Conservation (phyloP, 1,140 invertebrate species). For the Centruroides sculpturatus region DNA sequence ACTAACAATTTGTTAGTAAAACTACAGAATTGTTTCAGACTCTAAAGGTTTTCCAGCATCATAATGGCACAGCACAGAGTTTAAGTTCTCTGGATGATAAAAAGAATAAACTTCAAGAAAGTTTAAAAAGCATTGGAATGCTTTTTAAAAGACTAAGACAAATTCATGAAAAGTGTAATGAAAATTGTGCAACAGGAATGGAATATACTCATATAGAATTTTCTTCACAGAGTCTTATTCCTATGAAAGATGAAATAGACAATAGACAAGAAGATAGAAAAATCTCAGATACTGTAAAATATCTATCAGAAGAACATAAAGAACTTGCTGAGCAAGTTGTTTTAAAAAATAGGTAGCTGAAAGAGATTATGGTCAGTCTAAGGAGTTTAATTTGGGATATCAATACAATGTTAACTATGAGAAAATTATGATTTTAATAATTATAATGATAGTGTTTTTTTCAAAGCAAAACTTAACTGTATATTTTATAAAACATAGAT, state of each 20-base stretch:
- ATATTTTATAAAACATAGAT: no score
- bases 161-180: slow-evolving; percentile 83
- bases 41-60: slow-evolving; percentile 60
- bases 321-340: slow-evolving; percentile 63
- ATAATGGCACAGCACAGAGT: slow-evolving; percentile 44
- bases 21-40: slow-evolving; percentile 75
- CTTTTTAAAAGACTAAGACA: slow-evolving; percentile 68
- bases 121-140: slow-evolving; percentile 53
- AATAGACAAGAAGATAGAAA: slow-evolving; percentile 40
- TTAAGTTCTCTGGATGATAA: slow-evolving; percentile 59
- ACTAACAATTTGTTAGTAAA: slow-evolving; percentile 69
- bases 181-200: slow-evolving; percentile 56
- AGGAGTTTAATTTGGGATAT: slow-evolving; percentile 89
- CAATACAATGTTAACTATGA: slow-evolving; percentile 89
- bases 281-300: slow-evolving; percentile 19
- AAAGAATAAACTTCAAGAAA: slow-evolving; percentile 70
- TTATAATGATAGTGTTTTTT: not conserved
- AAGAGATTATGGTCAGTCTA: slow-evolving; percentile 84
- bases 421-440: slow-evolving; percentile 26
- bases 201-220: slow-evolving; percentile 72
- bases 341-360: slow-evolving; percentile 76
- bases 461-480: no score
- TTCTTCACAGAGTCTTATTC: slow-evolving; percentile 54
- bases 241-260: slow-evolving; percentile 67
- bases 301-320: slow-evolving; percentile 11